Base-by-base conservation (phyloP, 1,140 invertebrate species). In the Oryctes rhinoceros region DNA sequence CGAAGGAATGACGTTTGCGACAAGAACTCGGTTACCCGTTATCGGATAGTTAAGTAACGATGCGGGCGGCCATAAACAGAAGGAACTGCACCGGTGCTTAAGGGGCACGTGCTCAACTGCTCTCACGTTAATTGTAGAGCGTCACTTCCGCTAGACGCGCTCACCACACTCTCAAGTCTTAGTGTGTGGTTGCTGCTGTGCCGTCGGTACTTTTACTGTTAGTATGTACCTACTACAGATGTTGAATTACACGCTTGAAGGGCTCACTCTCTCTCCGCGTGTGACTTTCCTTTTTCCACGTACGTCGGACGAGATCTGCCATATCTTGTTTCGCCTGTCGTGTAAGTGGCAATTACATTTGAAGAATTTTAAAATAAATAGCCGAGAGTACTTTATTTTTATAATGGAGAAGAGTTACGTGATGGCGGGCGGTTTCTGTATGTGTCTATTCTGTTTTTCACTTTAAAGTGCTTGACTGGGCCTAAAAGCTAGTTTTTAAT, bases 61-160 rank as follows among this genome's bases (percentile, higher is more conserved):
- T 76, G 75, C 75, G 75, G 75, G 75, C 75, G 75, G 75, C 75
- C 39, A 76, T 76, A 76, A 76, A 76, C 75, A 76, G 75, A 76
- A 76, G 75, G 75, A 76, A 39, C 24, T 59, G 53, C 67, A 49
- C 75, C 75, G 18, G 75, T 76, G 75, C 75, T 76, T 49, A 76
- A 76, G 75, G n/a, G 75, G 75, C 75, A 76, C 39, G 75, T 76
- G 75, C 75, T 76, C 37, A 76, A 76, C 75, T 76, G 47, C 75
- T 76, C 75, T 76, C 75, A 76, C 47, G 75, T 76, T 76, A 76
- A 76, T 76, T 76, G 75, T 76, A 76, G 75, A 76, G 75, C 75
- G 75, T 76, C 75, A 76, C 44, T 76, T 76, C 75, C 75, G 75
- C 75, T 76, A 76, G 75, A 76, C 75, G 75, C 75, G 75, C 75